Evolutionary conservation across 2,797 vertebrate genomes (phyloP).

Genomic region (Phalloptychus januarius): DNA sequence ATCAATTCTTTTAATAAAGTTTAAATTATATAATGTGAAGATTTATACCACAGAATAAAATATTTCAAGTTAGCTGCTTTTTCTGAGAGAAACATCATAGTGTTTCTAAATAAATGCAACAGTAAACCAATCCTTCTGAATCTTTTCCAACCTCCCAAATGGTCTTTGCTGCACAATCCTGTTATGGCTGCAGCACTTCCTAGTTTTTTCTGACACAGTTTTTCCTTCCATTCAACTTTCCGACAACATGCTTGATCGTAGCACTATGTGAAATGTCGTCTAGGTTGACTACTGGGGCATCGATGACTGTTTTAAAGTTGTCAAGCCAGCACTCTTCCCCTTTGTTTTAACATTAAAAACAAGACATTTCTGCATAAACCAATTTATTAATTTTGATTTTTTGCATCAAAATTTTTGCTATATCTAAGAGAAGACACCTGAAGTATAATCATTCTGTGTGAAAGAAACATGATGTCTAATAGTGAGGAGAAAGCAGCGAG

Average conservation of each 20-base stretch:
- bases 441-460: background rate
- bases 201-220: too few relatives aligned
- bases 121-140: too few relatives aligned
- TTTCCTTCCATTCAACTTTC: too few relatives aligned
- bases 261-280: too few relatives aligned
- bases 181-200: too few relatives aligned
- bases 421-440: background rate
- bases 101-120: background rate
- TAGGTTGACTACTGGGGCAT: background rate
- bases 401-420: background rate
- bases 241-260: too few relatives aligned
- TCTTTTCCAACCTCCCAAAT: too few relatives aligned
- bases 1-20: background rate
- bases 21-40: background rate
- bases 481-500: background rate
- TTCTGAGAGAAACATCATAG: too few relatives aligned
- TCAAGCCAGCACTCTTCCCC: background rate
- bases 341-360: background rate
- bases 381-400: background rate
- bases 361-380: background rate
- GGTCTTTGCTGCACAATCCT: too few relatives aligned
- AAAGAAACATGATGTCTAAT: background rate
- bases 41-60: background rate
- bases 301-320: background rate
- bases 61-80: background rate